Percentiles rank a stretch among this genome's conserved stretches.
Conservation (phyloP, 2,888 invertebrate genomes). For the Branchipolynoe longqiensis region DNA sequence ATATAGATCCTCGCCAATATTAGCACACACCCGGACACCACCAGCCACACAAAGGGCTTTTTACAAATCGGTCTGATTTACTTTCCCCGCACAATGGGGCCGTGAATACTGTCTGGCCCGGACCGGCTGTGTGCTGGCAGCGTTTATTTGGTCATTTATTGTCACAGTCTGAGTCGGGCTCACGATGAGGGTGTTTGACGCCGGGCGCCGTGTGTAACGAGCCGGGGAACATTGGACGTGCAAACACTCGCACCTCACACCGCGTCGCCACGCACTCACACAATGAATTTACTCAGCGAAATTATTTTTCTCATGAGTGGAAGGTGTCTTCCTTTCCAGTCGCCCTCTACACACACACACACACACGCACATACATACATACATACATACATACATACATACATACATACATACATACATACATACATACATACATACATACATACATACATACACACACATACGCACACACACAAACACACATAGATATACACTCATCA, state of each 20-base stretch:
- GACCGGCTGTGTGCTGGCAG: background rate
- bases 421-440: no score
- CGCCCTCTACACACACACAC: no score
- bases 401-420: no score
- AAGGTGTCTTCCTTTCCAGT: no score
- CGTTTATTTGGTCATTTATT: slow-evolving; percentile 43
- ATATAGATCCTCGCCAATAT: slow-evolving; percentile 40
- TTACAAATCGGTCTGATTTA: slow-evolving; percentile 50
- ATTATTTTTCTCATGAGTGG: slow-evolving; percentile 44
- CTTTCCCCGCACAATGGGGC: slow-evolving; percentile 14
- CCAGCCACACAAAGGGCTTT: slow-evolving; percentile 16
- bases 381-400: no score
- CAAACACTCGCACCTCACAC: background rate
- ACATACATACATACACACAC: no score
- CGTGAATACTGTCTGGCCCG: slow-evolving; percentile 10
- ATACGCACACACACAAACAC: no score
- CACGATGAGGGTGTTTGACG: slow-evolving; percentile 7
- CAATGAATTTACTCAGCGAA: slow-evolving; percentile 28
- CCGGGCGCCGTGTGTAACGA: slow-evolving; percentile 10
- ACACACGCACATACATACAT: no score
- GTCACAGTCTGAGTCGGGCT: slow-evolving; percentile 17
- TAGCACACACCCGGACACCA: slow-evolving; percentile 38
- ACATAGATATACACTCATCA: no score
- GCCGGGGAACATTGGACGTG: background rate
- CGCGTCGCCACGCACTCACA: background rate